Conservation (phyloP, 2,888 invertebrate genomes). For the Philereme transversata region DNA sequence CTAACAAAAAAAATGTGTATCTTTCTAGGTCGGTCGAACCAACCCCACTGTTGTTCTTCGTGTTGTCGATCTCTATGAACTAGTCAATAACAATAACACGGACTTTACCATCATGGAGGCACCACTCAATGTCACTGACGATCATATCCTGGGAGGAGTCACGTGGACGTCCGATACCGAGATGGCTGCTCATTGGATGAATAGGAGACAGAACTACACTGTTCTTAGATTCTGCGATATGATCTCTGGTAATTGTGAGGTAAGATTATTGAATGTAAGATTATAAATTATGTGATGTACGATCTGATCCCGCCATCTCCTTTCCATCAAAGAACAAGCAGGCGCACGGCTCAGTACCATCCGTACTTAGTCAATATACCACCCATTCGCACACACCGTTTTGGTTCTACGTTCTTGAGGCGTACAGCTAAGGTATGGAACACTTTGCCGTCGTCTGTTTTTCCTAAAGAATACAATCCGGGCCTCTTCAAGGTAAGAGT, state of each 20-base stretch:
- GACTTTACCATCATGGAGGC: conserved; percentile 65
- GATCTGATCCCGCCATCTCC: no score
- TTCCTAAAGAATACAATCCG: no score
- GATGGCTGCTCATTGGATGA: conserved; percentile 91
- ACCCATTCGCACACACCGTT: no score
- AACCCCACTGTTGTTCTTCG: conserved; percentile 89
- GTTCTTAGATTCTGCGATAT: conserved; percentile 85
- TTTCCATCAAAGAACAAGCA: no score
- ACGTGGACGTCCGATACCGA: conserved; percentile 88
- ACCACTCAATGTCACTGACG: conserved; percentile 80
- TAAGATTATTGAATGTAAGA: no score
- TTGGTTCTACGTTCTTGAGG: no score
- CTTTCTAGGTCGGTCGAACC: conserved; percentile 84
- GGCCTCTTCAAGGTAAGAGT: no score
- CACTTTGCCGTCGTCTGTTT: no score
- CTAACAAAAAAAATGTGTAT: neutral
- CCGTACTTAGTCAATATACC: no score
- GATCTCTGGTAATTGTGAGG: conserved; percentile 57
- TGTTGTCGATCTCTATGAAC: conserved; percentile 80
- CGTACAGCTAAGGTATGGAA: no score
- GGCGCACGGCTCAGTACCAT: no score
- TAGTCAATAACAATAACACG: conserved; percentile 47
- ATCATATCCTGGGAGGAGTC: conserved; percentile 88
- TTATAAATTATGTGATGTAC: no score
- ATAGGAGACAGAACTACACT: conserved; percentile 91